These are phyloP conservation scores for Aviceda subcristata DNA, from an alignment of 2,113 vertebrate species.

Conservation along the genomic window DNA sequence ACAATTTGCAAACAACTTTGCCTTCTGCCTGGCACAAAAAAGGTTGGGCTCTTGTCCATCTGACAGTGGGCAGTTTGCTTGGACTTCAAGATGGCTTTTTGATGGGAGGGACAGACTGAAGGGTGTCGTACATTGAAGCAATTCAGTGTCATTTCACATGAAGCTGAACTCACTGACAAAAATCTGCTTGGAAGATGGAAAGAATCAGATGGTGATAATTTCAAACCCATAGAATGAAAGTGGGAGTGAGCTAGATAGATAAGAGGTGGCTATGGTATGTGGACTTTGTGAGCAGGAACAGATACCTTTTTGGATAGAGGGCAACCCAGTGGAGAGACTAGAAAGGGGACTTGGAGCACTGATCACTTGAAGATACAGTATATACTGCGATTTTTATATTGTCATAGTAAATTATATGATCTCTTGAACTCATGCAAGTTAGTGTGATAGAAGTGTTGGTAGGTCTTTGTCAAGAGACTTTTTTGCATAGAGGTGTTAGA, in stretches of 20 bases:
- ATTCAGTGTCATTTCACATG: neutral
- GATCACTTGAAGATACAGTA: neutral
- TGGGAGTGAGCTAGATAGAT: neutral
- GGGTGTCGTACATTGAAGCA: neutral
- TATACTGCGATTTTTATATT: neutral
- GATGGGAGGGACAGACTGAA: neutral
- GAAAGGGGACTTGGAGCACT: neutral
- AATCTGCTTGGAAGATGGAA: neutral
- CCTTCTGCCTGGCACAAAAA: neutral
- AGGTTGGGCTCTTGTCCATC: accelerated
- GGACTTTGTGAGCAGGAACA: neutral
- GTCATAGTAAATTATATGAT: neutral
- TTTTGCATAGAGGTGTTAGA: neutral
- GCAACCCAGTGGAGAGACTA: neutral
- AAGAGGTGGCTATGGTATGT: neutral
- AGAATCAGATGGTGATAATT: neutral
- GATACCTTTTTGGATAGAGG: neutral
- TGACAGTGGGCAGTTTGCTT: neutral
- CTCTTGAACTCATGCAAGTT: neutral
- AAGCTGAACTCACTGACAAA: neutral
- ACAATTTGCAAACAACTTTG: neutral
- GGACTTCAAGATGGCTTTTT: neutral
- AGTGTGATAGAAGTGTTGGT: too few relatives aligned
- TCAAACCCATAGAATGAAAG: neutral
- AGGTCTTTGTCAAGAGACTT: neutral